These are phyloP conservation scores for Furcifer pardalis DNA, from an alignment of 2,797 vertebrate genomes.

Conservation along the genomic window DNA sequence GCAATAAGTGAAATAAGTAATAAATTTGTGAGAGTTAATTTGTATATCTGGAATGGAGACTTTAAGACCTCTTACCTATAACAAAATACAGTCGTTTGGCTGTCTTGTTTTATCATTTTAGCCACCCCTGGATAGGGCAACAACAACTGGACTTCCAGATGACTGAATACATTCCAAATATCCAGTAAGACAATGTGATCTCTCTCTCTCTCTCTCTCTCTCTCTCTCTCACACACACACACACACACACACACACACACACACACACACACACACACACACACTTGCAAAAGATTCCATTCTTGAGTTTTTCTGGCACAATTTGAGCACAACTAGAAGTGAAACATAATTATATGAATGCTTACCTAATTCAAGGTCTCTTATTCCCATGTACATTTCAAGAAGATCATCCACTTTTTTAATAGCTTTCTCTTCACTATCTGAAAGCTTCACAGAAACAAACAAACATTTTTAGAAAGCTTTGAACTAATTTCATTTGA, in stretches of 20 bases:
- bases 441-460: slow-evolving; percentile 83
- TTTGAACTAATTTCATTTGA: not conserved
- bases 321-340: not conserved
- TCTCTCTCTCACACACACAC: not conserved
- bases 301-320: not conserved
- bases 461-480: slow-evolving; percentile 5
- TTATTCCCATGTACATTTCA: slow-evolving; percentile 96
- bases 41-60: slow-evolving; percentile 19
- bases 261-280: not conserved
- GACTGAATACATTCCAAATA: not conserved
- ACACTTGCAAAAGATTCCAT: not conserved
- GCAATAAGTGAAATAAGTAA: slow-evolving; percentile 55
- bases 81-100: not conserved
- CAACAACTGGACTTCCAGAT: not conserved
- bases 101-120: not conserved
- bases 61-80: slow-evolving; percentile 13
- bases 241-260: not conserved
- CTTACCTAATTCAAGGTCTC: slow-evolving; percentile 93
- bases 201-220: not conserved
- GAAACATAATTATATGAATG: slow-evolving; percentile 15
- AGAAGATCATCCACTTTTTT: slow-evolving; percentile 93
- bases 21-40: slow-evolving; percentile 62
- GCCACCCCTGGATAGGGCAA: too few species aligned
- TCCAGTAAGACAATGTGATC: not conserved
- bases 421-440: slow-evolving; percentile 90